These are phyloP conservation scores for Cheilosia vernalis DNA, from an alignment of 2,888 invertebrate genomes.

Conservation along the genomic window DNA sequence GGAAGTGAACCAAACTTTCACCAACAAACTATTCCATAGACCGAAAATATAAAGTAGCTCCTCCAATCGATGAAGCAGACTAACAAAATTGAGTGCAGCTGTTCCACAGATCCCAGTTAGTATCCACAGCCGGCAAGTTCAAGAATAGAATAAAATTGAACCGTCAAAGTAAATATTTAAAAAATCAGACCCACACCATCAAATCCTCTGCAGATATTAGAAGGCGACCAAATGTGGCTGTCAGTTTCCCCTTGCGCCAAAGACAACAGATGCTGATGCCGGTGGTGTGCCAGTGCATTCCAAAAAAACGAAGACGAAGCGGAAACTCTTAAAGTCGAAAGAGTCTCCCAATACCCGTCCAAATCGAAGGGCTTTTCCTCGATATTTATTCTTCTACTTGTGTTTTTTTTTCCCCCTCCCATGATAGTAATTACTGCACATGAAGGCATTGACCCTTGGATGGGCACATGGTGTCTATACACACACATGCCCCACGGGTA, in stretches of 20 bases:
- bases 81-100: constrained; percentile 25
- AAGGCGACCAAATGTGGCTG: not conserved
- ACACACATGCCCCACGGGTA: constrained; percentile 17
- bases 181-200: constrained; percentile 10
- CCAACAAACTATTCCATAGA: not conserved
- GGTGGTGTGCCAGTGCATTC: not conserved
- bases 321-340: constrained; percentile 11
- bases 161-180: constrained; percentile 31
- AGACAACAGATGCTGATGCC: constrained; percentile 21
- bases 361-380: constrained; percentile 35
- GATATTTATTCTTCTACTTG: constrained; percentile 31
- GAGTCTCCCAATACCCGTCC: not conserved
- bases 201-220: constrained; percentile 24
- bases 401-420: constrained; percentile 13
- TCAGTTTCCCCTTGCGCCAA: constrained; percentile 12
- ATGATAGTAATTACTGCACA: constrained; percentile 50
- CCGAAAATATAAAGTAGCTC: not conserved
- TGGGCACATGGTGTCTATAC: constrained; percentile 1
- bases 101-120: not conserved
- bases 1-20: not conserved
- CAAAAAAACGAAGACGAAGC: not conserved
- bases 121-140: constrained; percentile 33
- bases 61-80: not conserved
- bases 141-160: constrained; percentile 50
- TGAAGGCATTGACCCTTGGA: constrained; percentile 58